A percentile compares a stretch with the other conserved stretches of the same genome.
These are phyloP conservation scores for Diabrotica virgifera DNA, from an alignment of 1,140 invertebrate genomes.

Conservation along the genomic window DNA sequence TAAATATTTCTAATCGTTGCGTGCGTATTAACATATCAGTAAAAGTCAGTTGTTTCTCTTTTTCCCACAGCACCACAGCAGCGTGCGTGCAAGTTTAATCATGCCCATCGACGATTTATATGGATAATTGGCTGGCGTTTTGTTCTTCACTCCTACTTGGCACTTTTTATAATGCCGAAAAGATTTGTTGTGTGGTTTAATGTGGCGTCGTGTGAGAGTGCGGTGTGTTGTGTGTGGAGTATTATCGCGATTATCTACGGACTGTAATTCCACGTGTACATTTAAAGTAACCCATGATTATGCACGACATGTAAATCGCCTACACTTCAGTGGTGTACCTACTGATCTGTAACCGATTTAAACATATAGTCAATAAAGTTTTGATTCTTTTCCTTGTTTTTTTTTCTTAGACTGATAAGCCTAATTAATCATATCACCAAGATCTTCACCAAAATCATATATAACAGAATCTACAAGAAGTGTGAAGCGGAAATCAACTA, in stretches of 20 bases:
- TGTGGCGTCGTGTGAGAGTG: not conserved
- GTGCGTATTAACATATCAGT: not conserved
- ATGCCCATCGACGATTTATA: not conserved
- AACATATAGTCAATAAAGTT: too few relatives aligned
- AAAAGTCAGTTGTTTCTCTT: not conserved
- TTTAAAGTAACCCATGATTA: not conserved
- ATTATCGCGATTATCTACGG: not conserved
- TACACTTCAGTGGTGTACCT: too few relatives aligned
- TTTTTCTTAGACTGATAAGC: too few relatives aligned
- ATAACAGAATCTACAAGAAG: too few relatives aligned
- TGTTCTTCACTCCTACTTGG: not conserved
- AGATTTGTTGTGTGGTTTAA: not conserved
- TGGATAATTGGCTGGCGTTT: not conserved
- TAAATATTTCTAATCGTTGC: not conserved
- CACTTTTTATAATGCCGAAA: not conserved
- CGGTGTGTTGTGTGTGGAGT: not conserved
- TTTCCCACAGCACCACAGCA: not conserved
- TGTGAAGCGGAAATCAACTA: too few relatives aligned
- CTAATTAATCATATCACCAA: too few relatives aligned
- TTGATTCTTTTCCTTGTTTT: too few relatives aligned
- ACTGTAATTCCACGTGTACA: not conserved
- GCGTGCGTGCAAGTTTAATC: not conserved
- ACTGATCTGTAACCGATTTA: too few relatives aligned
- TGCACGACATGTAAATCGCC: not conserved
- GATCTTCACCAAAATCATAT: too few relatives aligned